Percentiles rank a stretch among this genome's conserved stretches.
These are phyloP conservation scores for Manis javanica DNA, from an alignment of 2,797 vertebrate species.

Conservation along the genomic window DNA sequence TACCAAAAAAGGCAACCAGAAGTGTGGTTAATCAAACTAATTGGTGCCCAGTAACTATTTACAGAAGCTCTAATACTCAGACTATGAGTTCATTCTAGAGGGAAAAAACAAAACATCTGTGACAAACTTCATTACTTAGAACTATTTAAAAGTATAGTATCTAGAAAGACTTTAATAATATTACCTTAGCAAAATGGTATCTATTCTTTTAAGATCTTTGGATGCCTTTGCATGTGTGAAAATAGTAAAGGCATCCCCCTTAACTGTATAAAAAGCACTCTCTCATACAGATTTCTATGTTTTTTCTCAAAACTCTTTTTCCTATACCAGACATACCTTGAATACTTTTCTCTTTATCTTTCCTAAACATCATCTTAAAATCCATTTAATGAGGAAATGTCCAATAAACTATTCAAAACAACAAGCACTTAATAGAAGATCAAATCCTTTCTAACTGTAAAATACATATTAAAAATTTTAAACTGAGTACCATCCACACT, in stretches of 20 bases:
- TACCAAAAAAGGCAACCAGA: constrained; percentile 15
- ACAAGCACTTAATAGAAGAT: constrained; percentile 41
- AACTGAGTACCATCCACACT: background rate
- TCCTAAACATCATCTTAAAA: constrained; percentile 44
- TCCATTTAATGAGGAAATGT: constrained; percentile 25
- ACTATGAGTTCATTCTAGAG: background rate
- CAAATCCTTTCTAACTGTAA: constrained; percentile 40
- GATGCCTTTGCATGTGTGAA: background rate
- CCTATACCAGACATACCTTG: background rate
- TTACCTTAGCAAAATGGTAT: background rate
- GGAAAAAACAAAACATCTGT: background rate
- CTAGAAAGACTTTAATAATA: constrained; percentile 25
- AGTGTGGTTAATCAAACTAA: background rate
- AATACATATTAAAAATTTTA: background rate
- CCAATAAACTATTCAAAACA: constrained; percentile 41
- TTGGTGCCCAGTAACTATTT: background rate
- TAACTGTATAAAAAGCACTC: constrained; percentile 38
- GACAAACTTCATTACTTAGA: background rate
- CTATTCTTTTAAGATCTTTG: constrained; percentile 9
- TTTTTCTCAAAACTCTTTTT: constrained; percentile 24
- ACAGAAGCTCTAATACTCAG: background rate
- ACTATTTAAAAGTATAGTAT: background rate
- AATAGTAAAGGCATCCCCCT: background rate
- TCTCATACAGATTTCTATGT: constrained; percentile 34
- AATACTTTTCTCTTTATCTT: constrained; percentile 29